phyloP scores from a whole-genome alignment of 2,888 invertebrate species.

The Apantesis nais region DNA sequence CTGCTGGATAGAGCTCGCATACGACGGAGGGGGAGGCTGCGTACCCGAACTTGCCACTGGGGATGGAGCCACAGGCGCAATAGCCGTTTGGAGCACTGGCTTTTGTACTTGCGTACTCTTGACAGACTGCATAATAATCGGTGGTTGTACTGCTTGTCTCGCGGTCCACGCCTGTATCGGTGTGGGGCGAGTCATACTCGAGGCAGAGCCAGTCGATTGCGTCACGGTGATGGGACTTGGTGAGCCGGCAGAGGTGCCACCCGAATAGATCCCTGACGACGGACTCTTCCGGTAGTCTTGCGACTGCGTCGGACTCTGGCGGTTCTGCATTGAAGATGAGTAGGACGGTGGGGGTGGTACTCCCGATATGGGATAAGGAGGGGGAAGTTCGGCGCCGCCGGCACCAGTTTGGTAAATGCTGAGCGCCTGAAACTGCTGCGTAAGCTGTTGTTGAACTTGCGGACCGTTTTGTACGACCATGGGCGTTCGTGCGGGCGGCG shows the following conservation, averaged over 20 bases:
- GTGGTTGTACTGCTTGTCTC: slow-evolving; percentile 95
- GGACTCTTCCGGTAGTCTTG: slow-evolving; percentile 94
- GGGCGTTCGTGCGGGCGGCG: slow-evolving; percentile 87
- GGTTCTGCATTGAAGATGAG: slow-evolving; percentile 93
- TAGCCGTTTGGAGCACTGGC: slow-evolving; percentile 97
- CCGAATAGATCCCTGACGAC: slow-evolving; percentile 94
- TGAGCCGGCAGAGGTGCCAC: slow-evolving; percentile 92
- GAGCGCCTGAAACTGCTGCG: slow-evolving; percentile 95
- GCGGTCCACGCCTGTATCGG: slow-evolving; percentile 94
- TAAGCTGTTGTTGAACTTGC: slow-evolving; percentile 93
- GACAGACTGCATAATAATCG: slow-evolving; percentile 98
- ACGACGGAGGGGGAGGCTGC: slow-evolving; percentile 92
- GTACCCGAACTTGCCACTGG: slow-evolving; percentile 80
- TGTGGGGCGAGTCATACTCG: slow-evolving; percentile 91
- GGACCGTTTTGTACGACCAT: slow-evolving; percentile 94
- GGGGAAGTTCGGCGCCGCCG: slow-evolving; percentile 88
- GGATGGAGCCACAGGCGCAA: slow-evolving; percentile 93
- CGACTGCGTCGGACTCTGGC: slow-evolving; percentile 94
- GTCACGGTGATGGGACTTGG: slow-evolving; percentile 93
- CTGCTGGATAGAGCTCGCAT: slow-evolving; percentile 92
- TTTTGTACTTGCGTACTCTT: slow-evolving; percentile 98
- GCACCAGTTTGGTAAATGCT: slow-evolving; percentile 89
- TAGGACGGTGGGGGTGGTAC: slow-evolving; percentile 93
- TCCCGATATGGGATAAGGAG: slow-evolving; percentile 88
- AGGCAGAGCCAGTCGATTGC: slow-evolving; percentile 86